Evolutionary conservation across 1,140 invertebrate genomes (phyloP), one percentile per base, ranked within the genome.

Genomic region (Drepana arcuata): DNA sequence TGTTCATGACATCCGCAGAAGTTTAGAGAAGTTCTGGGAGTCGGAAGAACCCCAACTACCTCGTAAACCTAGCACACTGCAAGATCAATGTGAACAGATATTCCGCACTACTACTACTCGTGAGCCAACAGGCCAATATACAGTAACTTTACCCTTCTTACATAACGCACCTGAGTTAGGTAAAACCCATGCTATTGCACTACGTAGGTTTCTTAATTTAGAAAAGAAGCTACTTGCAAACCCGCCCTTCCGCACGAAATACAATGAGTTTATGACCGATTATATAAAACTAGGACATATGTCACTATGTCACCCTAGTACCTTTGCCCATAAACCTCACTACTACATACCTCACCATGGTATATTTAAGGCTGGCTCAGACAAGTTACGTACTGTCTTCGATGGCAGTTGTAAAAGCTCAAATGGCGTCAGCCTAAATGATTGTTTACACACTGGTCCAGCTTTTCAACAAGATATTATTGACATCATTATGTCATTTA

Each of bases 401-500:
- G 30, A 32, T 10, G 30, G 30, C 10, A 32, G 30, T 11, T 32
- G 30, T 16, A 32, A 32, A 10, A 32, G 30, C 30, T 32, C 30
- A 18, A 32, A 3, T 3, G 30, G 14, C 14, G 30, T 32, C 15
- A 32, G 30, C 11, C 10, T 32, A 16, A 32, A 32, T 16, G 30
- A 32, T 10, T 32, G 30, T n/a, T 15, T 32, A 2, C 30, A 32
- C 10, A 32, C 30, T 16, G 30, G 30, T 13, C 30, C 30, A 2
- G 30, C 30, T 2, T 15, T 32, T n/a, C 15, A 32, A 18, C 14
- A 16, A 18, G 30, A 32, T 10, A 32, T 32, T 16, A 15, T 32
- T n/a, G 30, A 32, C 30, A 32, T 32, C 14, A 15, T 32, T 15
- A 32, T 32, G 30, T 32, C 30, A n/a, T 32, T 32, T 10, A 32